A percentile compares a stretch with the other conserved stretches of the same genome.
These are phyloP conservation scores for Anneissia japonica DNA, from an alignment of 35 echinoderm and acorn worm genomes.

Conservation along the genomic window DNA sequence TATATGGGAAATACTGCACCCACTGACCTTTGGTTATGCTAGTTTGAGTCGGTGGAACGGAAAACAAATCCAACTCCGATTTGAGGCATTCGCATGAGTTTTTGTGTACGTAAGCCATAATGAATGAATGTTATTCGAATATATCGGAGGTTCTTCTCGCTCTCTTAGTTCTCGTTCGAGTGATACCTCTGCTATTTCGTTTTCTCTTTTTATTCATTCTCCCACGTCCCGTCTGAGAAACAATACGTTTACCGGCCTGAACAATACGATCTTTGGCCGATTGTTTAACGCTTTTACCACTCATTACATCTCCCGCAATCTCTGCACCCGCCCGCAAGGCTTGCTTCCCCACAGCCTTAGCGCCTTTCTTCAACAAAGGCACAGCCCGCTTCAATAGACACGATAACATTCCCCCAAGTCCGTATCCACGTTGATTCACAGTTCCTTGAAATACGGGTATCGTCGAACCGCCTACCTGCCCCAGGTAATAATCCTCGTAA, in stretches of 20 bases:
- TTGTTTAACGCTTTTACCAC: conserved; percentile 2
- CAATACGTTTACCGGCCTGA: neutral
- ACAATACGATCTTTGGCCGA: neutral
- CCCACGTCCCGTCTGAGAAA: neutral
- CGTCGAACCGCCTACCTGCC: neutral
- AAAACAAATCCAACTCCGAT: conserved; percentile 58
- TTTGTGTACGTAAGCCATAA: conserved; percentile 46
- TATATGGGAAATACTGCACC: conserved; percentile 37
- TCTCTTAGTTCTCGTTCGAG: neutral
- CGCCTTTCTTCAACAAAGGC: conserved; percentile 50
- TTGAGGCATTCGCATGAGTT: conserved; percentile 58
- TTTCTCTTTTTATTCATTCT: conserved; percentile 31
- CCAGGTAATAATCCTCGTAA: conserved; percentile 31
- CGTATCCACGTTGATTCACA: conserved; percentile 32
- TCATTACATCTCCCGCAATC: conserved; percentile 39
- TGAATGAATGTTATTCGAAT: neutral
- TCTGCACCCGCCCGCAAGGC: conserved; percentile 39
- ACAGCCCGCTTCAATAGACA: conserved; percentile 47
- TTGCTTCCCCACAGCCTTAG: conserved; percentile 45
- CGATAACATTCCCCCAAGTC: conserved; percentile 30
- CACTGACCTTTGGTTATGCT: conserved; percentile 21
- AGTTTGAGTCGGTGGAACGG: conserved; percentile 41
- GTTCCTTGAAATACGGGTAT: conserved; percentile 20
- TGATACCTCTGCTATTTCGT: neutral
- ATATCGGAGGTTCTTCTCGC: conserved; percentile 21